Conservation (phyloP, 2,113 vertebrate genomes). For the Gymnogyps californianus region DNA sequence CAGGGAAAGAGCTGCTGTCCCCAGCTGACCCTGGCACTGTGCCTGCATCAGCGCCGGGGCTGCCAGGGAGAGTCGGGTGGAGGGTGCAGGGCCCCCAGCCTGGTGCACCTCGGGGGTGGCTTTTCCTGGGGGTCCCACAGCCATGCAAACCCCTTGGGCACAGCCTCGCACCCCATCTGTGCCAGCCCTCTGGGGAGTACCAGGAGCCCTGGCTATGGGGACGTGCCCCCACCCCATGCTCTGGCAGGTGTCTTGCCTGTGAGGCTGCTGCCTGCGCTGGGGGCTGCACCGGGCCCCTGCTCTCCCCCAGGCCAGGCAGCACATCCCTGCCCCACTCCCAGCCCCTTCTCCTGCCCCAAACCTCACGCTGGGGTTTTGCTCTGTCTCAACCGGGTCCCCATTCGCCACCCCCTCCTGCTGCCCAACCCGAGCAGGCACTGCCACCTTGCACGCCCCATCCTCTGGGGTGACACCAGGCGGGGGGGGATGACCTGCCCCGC, state of each 20-base stretch:
- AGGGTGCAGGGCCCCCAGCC: not conserved
- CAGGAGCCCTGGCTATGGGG: not conserved
- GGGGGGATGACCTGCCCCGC: not conserved
- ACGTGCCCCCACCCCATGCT: accelerated
- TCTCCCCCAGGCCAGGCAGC: not conserved
- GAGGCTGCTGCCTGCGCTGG: not conserved
- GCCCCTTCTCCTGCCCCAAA: not conserved
- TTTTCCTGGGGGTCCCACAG: not conserved
- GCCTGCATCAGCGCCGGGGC: accelerated
- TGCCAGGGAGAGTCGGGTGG: not conserved
- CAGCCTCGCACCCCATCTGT: not conserved
- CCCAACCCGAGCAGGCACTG: not conserved
- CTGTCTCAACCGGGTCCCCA: not conserved
- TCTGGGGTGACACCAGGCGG: not conserved
- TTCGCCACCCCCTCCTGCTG: not conserved
- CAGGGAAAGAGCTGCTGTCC: not conserved
- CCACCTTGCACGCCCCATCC: not conserved
- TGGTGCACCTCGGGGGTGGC: no score
- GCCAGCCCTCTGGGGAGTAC: not conserved
- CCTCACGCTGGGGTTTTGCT: not conserved
- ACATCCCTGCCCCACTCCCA: not conserved
- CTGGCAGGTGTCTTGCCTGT: not conserved
- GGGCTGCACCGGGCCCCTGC: not conserved
- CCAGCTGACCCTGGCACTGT: accelerated
- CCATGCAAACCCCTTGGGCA: accelerated